A percentile compares a stretch with the other conserved stretches of the same genome.
phyloP scores from a whole-genome alignment of 2,888 invertebrate genomes.

The Atrina japonica region DNA sequence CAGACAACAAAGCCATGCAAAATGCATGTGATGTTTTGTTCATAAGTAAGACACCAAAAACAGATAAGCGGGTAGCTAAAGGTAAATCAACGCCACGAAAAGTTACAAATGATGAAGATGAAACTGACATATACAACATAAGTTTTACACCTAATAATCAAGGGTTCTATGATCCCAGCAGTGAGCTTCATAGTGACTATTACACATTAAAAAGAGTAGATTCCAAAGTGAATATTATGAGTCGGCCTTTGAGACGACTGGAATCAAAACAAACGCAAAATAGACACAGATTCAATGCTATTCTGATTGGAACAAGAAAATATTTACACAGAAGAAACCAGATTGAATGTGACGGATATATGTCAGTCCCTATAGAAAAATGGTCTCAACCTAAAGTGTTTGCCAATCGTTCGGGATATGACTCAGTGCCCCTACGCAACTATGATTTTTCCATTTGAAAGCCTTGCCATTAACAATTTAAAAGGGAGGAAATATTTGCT shows the following conservation, averaged over 20 bases:
- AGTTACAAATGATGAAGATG: not conserved
- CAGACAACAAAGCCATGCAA: slow-evolving; percentile 20
- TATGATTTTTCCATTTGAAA: no score
- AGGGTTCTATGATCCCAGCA: slow-evolving; percentile 34
- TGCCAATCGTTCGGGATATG: slow-evolving; percentile 8
- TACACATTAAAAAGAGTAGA: slow-evolving; percentile 33
- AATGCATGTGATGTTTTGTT: slow-evolving; percentile 35
- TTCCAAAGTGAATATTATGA: not conserved
- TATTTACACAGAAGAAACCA: slow-evolving; percentile 23
- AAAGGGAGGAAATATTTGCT: no score
- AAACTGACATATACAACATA: slow-evolving; percentile 35
- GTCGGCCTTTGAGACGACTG: not conserved
- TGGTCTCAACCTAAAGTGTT: slow-evolving; percentile 12
- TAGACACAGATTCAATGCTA: slow-evolving; percentile 15
- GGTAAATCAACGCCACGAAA: slow-evolving; percentile 3
- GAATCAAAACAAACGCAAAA: not conserved
- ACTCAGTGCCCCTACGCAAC: slow-evolving; percentile 24
- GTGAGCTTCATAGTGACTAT: slow-evolving; percentile 41
- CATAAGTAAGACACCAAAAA: slow-evolving; percentile 12
- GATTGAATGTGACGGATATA: slow-evolving; percentile 23
- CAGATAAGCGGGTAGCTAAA: slow-evolving; percentile 2
- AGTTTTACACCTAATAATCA: slow-evolving; percentile 32
- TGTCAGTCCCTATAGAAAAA: slow-evolving; percentile 24
- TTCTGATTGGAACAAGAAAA: slow-evolving; percentile 30
- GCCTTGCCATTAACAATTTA: no score